Percentiles rank a stretch among this genome's conserved stretches.
Conservation (phyloP, 2,888 invertebrate genomes). For the Nemotelus pantherinus region DNA sequence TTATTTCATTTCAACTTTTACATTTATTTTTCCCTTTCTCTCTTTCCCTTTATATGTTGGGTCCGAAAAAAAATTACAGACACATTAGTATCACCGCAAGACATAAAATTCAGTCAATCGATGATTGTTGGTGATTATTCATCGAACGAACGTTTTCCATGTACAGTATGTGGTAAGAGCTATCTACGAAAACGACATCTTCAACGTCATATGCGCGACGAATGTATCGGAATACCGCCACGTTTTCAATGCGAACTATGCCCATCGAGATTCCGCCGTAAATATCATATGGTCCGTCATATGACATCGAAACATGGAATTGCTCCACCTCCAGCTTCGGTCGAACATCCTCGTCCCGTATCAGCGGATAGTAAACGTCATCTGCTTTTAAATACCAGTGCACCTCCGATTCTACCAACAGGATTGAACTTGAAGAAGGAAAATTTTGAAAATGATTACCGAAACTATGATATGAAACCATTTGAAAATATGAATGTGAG, state of each 20-base stretch:
- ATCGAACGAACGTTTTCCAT: slow-evolving; percentile 65
- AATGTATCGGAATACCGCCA: slow-evolving; percentile 67
- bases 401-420: slow-evolving; percentile 53
- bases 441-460: slow-evolving; percentile 52
- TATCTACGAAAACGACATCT: slow-evolving; percentile 72
- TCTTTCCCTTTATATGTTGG: slow-evolving; percentile 7
- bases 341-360: neutral
- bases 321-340: slow-evolving; percentile 52
- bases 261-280: slow-evolving; percentile 66
- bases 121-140: slow-evolving; percentile 52
- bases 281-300: slow-evolving; percentile 67
- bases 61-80: slow-evolving; percentile 15
- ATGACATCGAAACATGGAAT: slow-evolving; percentile 65
- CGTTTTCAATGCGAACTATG: slow-evolving; percentile 67
- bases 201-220: slow-evolving; percentile 68
- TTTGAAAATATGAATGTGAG: slow-evolving; percentile 14
- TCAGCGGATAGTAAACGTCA: slow-evolving; percentile 52
- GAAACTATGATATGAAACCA: slow-evolving; percentile 36
- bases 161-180: slow-evolving; percentile 69
- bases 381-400: slow-evolving; percentile 46
- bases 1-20: slow-evolving; percentile 30
- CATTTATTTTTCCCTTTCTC: slow-evolving; percentile 46
- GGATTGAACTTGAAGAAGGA: slow-evolving; percentile 54
- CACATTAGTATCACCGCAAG: slow-evolving; percentile 21
- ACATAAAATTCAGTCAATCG: slow-evolving; percentile 41